Evolutionary conservation across 2,113 vertebrate genomes (phyloP).

Genomic region (Aegithalos caudatus): DNA sequence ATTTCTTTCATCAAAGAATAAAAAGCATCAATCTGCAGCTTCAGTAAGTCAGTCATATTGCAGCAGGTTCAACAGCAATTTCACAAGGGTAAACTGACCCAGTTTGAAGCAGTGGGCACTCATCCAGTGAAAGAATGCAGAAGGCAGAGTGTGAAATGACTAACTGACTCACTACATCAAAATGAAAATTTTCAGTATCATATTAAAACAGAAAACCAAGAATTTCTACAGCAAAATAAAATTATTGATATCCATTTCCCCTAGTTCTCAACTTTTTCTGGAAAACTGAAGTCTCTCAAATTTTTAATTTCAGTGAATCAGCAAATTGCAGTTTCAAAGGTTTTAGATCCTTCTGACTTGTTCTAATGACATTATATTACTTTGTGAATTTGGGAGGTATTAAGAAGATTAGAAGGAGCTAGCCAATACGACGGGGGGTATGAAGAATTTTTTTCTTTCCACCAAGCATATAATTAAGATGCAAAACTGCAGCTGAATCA

Average conservation of each 20-base stretch:
- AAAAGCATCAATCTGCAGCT: slow-evolving; percentile 14
- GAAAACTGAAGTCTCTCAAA: background rate
- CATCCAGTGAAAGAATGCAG: slow-evolving; percentile 11
- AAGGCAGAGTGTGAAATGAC: slow-evolving; percentile 4
- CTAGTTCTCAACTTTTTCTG: background rate
- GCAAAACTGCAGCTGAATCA: background rate
- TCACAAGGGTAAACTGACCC: slow-evolving; percentile 35
- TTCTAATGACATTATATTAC: background rate
- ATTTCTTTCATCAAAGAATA: background rate
- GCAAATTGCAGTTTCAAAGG: background rate
- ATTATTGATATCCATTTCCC: background rate
- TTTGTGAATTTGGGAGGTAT: background rate
- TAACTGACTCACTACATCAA: background rate
- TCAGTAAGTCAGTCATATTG: background rate
- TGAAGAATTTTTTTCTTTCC: background rate
- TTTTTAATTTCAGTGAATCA: background rate
- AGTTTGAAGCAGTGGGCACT: background rate
- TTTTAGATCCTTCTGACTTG: background rate
- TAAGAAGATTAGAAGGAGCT: background rate
- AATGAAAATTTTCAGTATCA: background rate
- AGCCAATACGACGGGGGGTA: background rate
- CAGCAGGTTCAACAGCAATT: slow-evolving; percentile 21
- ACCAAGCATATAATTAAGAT: background rate
- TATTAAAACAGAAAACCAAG: background rate
- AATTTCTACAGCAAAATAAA: background rate